Percentiles rank a stretch among this genome's conserved stretches.
phyloP scores from a whole-genome alignment of 2,888 invertebrate species.

The Andrena flavipes region DNA sequence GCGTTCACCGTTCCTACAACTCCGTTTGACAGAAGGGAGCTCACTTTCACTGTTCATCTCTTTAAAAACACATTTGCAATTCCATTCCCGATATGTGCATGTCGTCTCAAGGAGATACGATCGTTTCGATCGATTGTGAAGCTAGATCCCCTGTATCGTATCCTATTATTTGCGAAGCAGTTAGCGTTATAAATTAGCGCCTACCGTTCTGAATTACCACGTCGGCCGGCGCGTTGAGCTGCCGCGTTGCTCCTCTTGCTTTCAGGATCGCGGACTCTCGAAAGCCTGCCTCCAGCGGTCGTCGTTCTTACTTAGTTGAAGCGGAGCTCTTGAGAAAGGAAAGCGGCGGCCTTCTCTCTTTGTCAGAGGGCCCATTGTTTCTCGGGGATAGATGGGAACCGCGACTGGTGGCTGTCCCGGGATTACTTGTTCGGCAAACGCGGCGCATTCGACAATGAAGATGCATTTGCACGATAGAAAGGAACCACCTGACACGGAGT shows the following conservation, averaged over 20 bases:
- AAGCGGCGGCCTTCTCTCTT: conserved; percentile 73
- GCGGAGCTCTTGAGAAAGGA: conserved; percentile 74
- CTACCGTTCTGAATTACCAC: background rate
- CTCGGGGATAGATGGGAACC: conserved; percentile 70
- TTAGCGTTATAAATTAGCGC: conserved; percentile 43
- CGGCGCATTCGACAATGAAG: conserved; percentile 55
- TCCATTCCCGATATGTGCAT: background rate
- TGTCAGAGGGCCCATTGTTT: conserved; percentile 72
- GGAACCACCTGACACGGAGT: conserved; percentile 37
- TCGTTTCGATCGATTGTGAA: background rate
- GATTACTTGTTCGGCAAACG: conserved; percentile 59
- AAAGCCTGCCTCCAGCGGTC: conserved; percentile 49
- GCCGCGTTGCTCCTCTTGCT: conserved; percentile 53
- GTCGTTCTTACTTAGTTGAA: conserved; percentile 48
- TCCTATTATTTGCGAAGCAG: conserved; percentile 25
- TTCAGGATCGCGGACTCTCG: conserved; percentile 55
- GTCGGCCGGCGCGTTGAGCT: no score
- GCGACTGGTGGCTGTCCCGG: conserved; percentile 46
- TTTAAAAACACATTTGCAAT: background rate
- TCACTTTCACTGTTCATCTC: conserved; percentile 40
- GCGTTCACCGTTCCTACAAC: conserved; percentile 2
- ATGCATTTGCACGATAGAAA: conserved; percentile 49
- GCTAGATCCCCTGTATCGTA: background rate
- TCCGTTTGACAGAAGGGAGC: background rate
- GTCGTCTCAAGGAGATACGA: background rate